Base-by-base conservation (phyloP, 2,888 invertebrate species). In the Chrysolina haemoptera region DNA sequence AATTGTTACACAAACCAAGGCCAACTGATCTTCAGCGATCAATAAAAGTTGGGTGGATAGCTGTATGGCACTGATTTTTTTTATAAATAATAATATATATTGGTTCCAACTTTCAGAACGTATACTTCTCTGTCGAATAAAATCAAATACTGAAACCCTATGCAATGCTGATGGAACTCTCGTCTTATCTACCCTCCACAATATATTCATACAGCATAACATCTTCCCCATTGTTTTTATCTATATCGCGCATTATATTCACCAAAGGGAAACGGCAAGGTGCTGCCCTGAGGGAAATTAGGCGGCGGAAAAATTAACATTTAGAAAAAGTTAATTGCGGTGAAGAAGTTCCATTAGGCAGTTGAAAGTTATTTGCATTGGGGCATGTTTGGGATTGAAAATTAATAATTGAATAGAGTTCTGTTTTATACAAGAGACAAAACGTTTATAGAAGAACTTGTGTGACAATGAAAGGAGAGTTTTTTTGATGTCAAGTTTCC, bases 221-320 rank as follows among this genome's bases (percentile, higher is more conserved):
- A 75, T 73, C 73, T 70, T 74, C 74, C 73, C 75, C 75, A 74
- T 77, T 77, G 77, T 77, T 71, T 77, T 77, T 77, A 77, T 77
- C 77, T 75, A 71, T 74, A 71, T 75, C 68, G 75, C 74, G 73
- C 71, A 75, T 69, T 74, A 72, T 80, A 79, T 79, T 78, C 78
- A 77, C 79, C 76, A 76, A 77, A 73, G 79, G 73, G 77, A 79
- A 79, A 70, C 68, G 82, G 82, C 81, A 82, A 84, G 83, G 83
- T 81, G 80, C 81, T 79, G 83, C 85, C 85, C 85, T 76, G 73
- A 76, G 85, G 85, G 85, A 85, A 85, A 85, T 85, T 85, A 85
- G 84, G 84, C 84, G 82, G 82, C 81, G 83, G 83, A 81, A 83
- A 85, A 85, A 85, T 85, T 85, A 85, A 84, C 85, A 84, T 85